phyloP scores from a whole-genome alignment of 1,140 invertebrate genomes.

The Drosophila kurseongensis region DNA sequence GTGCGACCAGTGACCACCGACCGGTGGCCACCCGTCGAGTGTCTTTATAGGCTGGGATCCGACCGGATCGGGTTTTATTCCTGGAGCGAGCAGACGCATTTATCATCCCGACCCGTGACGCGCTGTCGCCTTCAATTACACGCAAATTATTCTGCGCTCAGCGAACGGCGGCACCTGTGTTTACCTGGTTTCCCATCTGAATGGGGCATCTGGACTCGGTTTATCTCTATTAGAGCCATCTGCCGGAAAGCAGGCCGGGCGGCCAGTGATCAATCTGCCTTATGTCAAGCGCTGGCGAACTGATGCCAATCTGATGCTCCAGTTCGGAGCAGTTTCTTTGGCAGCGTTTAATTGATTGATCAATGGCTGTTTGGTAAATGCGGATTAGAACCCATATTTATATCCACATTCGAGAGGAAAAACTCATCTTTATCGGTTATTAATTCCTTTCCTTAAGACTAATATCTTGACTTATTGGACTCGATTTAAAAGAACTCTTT shows the following conservation, averaged over 20 bases:
- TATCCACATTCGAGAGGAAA: background rate
- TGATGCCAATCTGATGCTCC: slow-evolving; percentile 52
- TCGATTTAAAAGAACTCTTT: too few species aligned
- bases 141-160: slow-evolving; percentile 71
- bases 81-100: slow-evolving; percentile 55
- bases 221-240: slow-evolving; percentile 28
- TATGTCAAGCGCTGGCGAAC: slow-evolving; percentile 54
- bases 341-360: slow-evolving; percentile 45
- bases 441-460: too few species aligned
- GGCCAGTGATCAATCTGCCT: slow-evolving; percentile 74
- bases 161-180: slow-evolving; percentile 57
- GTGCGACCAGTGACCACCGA: slow-evolving; percentile 32
- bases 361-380: slow-evolving; percentile 10
- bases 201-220: slow-evolving; percentile 4
- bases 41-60: slow-evolving; percentile 8
- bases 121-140: slow-evolving; percentile 78
- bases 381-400: slow-evolving; percentile 1
- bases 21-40: slow-evolving; percentile 24
- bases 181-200: slow-evolving; percentile 13
- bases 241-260: slow-evolving; percentile 12
- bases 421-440: too few species aligned
- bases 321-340: slow-evolving; percentile 32
- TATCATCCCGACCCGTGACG: slow-evolving; percentile 63
- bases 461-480: too few species aligned
- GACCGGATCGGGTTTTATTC: slow-evolving; percentile 28